Evolutionary conservation across 2,113 vertebrate species (phyloP).

Genomic region (Nansenia antarctica): DNA sequence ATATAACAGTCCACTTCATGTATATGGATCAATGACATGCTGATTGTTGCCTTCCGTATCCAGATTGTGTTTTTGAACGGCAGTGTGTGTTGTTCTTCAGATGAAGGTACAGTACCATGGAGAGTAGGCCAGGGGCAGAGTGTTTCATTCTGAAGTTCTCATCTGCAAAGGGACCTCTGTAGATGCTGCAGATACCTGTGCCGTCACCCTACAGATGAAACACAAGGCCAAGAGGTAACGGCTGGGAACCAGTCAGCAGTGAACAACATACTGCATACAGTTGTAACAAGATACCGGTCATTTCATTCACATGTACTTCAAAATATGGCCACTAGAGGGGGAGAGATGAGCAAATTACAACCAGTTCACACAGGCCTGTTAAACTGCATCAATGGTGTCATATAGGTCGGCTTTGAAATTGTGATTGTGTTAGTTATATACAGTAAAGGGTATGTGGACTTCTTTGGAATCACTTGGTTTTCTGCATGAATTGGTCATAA

Average conservation of each 20-base stretch:
- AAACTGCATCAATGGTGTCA: too few species aligned
- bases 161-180: slow-evolving; percentile 94
- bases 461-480: too few species aligned
- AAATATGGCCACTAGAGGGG: slow-evolving; percentile 45
- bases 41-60: too few species aligned
- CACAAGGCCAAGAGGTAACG: background rate
- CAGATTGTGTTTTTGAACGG: background rate
- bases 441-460: too few species aligned
- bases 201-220: slow-evolving; percentile 84
- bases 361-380: too few species aligned
- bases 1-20: too few species aligned
- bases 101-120: slow-evolving; percentile 82
- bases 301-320: slow-evolving; percentile 1
- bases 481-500: too few species aligned
- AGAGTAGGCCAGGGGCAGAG: slow-evolving; percentile 86
- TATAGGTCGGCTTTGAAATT: too few species aligned
- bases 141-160: slow-evolving; percentile 95
- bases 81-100: background rate
- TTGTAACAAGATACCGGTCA: background rate
- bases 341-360: background rate
- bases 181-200: slow-evolving; percentile 95
- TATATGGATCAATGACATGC: too few species aligned
- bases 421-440: too few species aligned
- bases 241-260: background rate
- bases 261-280: background rate